Evolutionary conservation across 2,797 vertebrate species (phyloP).

Genomic region (Poecilia picta): DNA sequence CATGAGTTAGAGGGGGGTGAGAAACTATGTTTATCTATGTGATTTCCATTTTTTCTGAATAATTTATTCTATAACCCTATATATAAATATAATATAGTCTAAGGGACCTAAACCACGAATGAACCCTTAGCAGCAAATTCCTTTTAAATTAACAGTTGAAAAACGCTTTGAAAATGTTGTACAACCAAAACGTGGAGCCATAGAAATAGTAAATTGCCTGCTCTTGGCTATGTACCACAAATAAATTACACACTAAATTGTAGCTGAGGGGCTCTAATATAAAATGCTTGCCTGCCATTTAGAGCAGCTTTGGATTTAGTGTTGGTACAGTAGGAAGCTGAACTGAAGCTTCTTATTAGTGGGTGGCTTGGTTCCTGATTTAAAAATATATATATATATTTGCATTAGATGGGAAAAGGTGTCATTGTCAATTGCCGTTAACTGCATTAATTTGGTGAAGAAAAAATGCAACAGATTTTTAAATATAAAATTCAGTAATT

Average conservation of each 20-base stretch:
- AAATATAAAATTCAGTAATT: background rate
- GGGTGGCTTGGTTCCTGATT: background rate
- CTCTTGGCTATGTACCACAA: background rate
- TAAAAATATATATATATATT: background rate
- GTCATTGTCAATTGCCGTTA: background rate
- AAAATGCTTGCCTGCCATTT: background rate
- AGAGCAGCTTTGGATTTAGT: background rate
- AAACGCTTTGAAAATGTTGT: background rate
- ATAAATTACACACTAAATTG: constrained; percentile 3
- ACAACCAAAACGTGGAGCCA: background rate
- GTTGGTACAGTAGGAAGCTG: background rate
- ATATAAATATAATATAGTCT: background rate
- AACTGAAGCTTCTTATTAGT: background rate
- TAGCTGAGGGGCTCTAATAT: background rate
- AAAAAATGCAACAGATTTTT: background rate
- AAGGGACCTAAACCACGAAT: background rate
- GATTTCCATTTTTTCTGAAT: background rate
- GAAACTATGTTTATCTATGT: background rate
- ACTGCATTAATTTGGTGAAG: background rate
- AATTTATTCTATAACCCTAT: too few relatives aligned
- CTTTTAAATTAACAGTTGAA: background rate
- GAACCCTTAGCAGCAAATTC: background rate
- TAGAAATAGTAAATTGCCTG: background rate
- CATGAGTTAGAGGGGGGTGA: background rate
- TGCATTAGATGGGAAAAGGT: background rate